These are phyloP conservation scores for Erebia palarica DNA, from an alignment of 2,888 invertebrate species.

Conservation along the genomic window DNA sequence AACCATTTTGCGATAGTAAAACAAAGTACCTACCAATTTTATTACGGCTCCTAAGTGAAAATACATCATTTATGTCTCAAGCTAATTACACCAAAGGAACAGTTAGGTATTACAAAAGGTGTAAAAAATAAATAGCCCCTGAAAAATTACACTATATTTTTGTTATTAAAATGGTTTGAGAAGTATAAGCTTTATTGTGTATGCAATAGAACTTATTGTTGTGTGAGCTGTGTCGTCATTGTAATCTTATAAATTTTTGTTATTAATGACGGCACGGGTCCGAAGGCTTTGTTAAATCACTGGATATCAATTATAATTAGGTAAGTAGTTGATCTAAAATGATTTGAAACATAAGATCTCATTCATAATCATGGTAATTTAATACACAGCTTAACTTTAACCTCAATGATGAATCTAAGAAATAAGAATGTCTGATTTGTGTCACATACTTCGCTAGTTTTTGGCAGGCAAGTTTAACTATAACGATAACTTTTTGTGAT, in stretches of 20 bases:
- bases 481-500: no score
- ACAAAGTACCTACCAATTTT: no score
- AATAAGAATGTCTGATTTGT: no score
- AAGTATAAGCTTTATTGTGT: slow-evolving; percentile 5
- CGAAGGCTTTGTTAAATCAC: slow-evolving; percentile 22
- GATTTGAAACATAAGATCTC: not conserved
- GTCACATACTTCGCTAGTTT: no score
- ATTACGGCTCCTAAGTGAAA: no score
- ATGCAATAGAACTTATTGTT: not conserved
- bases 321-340: not conserved
- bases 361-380: not conserved
- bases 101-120: no score
- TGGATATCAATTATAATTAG: slow-evolving; percentile 18
- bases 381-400: no score
- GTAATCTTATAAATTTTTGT: slow-evolving; percentile 1
- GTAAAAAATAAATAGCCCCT: no score
- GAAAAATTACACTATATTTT: slow-evolving; percentile 12
- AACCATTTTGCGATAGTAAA: no score
- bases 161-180: not conserved
- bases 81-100: no score
- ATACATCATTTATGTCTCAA: no score
- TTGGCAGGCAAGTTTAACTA: no score
- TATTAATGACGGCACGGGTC: slow-evolving; percentile 12
- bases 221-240: not conserved
- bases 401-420: not conserved